These are phyloP conservation scores for Cheilosia grossa DNA, from an alignment of 2,888 invertebrate species.

Conservation along the genomic window DNA sequence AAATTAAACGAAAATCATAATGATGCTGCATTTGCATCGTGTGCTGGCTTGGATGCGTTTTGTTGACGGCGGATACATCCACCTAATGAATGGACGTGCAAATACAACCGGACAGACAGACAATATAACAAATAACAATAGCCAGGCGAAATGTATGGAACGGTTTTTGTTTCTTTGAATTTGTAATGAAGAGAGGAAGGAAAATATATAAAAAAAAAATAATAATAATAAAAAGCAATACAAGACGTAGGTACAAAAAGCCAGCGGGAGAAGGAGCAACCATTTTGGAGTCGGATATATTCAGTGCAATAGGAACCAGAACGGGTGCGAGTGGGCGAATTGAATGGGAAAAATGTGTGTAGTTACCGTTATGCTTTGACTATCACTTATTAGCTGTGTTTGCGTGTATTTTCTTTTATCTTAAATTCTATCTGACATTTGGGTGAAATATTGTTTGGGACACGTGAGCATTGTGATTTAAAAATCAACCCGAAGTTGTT, in stretches of 20 bases:
- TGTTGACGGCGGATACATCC: slow-evolving; percentile 48
- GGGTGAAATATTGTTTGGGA: not conserved
- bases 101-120: slow-evolving; percentile 42
- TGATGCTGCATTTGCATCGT: slow-evolving; percentile 16
- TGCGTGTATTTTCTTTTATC: not conserved
- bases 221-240: slow-evolving; percentile 23
- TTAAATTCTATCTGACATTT: not conserved
- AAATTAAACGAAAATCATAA: slow-evolving; percentile 61
- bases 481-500: too few species aligned
- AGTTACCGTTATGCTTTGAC: slow-evolving; percentile 28
- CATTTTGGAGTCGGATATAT: not conserved
- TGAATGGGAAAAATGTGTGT: not conserved
- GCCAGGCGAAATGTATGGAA: slow-evolving; percentile 9
- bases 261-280: not conserved
- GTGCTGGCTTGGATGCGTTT: not conserved
- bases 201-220: slow-evolving; percentile 4
- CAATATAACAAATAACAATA: slow-evolving; percentile 44
- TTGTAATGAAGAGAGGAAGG: slow-evolving; percentile 15
- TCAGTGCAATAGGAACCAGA: slow-evolving; percentile 23
- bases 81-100: slow-evolving; percentile 30
- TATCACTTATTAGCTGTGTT: slow-evolving; percentile 1
- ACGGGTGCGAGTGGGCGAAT: slow-evolving; percentile 39
- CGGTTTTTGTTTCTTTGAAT: slow-evolving; percentile 6
- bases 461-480: not conserved
- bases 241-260: not conserved